Evolutionary conservation across 2,888 invertebrate species (phyloP), one percentile per base, ranked within the genome.

Genomic region (Deroplatys truncata): DNA sequence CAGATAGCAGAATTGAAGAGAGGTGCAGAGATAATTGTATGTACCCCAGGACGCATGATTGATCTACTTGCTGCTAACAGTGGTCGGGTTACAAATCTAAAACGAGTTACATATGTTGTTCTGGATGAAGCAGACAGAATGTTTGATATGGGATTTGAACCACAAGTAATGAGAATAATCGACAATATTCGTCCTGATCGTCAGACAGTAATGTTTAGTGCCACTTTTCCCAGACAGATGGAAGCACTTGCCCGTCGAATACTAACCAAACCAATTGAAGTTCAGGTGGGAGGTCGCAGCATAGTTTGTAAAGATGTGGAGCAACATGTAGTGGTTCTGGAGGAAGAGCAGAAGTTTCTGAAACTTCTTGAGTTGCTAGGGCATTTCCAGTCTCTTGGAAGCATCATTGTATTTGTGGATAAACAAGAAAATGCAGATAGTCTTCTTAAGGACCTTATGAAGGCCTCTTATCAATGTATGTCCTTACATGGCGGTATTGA

Each of bases 111-210:
- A 0, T 99, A 99, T 93, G 96, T 99, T 84, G 99, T 99, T 1
- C 94, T 99, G 82, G 99, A 99, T 93, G 99, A 99, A 94, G 99
- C 99, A 0, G 99, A 99, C 93, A 95, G 99, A 84, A 99, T 99
- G 99, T 99, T 99, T 93, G 99, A 99, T 93, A 99, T 99, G 99
- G 99, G 99, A 28, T 99, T 99, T 93, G 99, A 99, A 94, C 99
- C 98, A 0, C 98, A 99, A 95, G 98, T 98, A 9, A 99, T 98
- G 98, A 96, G 98, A 92, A 99, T 99, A 89, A 97, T 99, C 92
- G 99, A 99, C 93, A 99, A 99, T 93, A 97, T 99, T 0, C 95
- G 99, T 43, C 99, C 99, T 0, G 99, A 99, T 93, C 94, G 99
- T 87, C 99, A 99, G 94, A 99, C 99, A 0, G 99, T 99, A 25